Base-by-base conservation (phyloP, 2,888 invertebrate genomes). In the Nemotelus pantherinus region DNA sequence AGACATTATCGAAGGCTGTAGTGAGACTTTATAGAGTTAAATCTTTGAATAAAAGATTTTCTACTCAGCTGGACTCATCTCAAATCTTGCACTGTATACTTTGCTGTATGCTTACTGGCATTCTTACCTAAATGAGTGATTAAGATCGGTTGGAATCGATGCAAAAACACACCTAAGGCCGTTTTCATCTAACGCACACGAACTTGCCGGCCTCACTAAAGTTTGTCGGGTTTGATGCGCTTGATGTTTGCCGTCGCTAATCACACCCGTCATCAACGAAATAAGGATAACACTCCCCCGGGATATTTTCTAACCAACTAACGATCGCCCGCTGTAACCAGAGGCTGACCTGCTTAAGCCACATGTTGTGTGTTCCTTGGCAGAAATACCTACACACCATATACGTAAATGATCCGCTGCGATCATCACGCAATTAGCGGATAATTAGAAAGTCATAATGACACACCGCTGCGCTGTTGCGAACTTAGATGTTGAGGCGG, bases 371-470 rank as follows among this genome's bases (percentile, higher is more conserved):
- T 7, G 55, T 43, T 10, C 65, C 4, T 9, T 44, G 10, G 43
- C 10, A 63, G 45, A 65, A 65, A 65, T 65, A 65, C 65, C 65
- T 65, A 71, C 55, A 53, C 25, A 25, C 25, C 25, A 25, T 25
- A 25, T 25, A 25, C 25, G 43, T 43, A 71, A 71, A 71, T 55
- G 71, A 71, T 71, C 71, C 63, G 74, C 58, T 48, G 60, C 7
- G 60, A 58, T 74, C 60, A 63, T 74, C 74, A 58, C 63, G 74
- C 57, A 74, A 74, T 74, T 74, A 74, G 63, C 58, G 63, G 45
- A 74, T 74, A 74, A 74, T 74, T 74, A 74, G 55, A 41, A 47
- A 63, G 63, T 74, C 74, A 60, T 74, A 74, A 74, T 74, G 74
- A 74, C 63, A 60, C 74, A 41, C 39, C 48, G 74, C 63, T 10